phyloP scores from a whole-genome alignment of 2,888 invertebrate species.

The Schrankia costaestrigalis region DNA sequence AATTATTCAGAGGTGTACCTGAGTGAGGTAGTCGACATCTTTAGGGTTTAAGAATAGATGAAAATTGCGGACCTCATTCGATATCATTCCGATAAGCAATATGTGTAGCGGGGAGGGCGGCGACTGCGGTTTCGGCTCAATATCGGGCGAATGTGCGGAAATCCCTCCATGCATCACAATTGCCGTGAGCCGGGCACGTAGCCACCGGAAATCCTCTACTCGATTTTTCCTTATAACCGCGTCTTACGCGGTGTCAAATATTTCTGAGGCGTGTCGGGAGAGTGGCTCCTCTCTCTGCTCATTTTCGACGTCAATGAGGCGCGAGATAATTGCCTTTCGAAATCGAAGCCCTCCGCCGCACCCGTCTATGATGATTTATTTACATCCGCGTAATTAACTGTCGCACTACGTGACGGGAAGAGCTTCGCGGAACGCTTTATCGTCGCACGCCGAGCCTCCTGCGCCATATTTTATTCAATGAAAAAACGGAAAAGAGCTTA shows the following conservation, averaged over 20 bases:
- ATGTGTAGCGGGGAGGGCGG: conserved; percentile 49
- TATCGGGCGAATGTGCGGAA: conserved; percentile 61
- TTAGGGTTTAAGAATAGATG: conserved; percentile 48
- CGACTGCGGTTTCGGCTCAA: conserved; percentile 55
- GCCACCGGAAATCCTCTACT: conserved; percentile 58
- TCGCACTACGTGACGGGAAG: conserved; percentile 79
- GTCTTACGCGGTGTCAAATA: conserved; percentile 67
- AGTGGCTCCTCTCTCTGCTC: conserved; percentile 51
- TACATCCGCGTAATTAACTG: conserved; percentile 80
- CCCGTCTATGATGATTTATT: conserved; percentile 79
- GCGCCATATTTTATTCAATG: conserved; percentile 70
- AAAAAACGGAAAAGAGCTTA: conserved; percentile 69
- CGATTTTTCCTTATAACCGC: conserved; percentile 67
- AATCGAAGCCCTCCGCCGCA: conserved; percentile 72
- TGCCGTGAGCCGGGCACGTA: conserved; percentile 65
- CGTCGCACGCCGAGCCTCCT: conserved; percentile 61
- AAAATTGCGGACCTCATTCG: conserved; percentile 61
- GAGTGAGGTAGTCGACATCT: conserved; percentile 54
- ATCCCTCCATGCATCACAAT: conserved; percentile 69
- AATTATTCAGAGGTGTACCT: no score
- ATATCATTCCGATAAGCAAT: conserved; percentile 68
- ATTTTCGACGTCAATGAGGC: conserved; percentile 77
- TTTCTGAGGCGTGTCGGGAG: conserved; percentile 55
- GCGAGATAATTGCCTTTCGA: conserved; percentile 76
- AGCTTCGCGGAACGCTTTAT: conserved; percentile 72